phyloP scores from a whole-genome alignment of 2,113 vertebrate genomes.

The Hippocampus zosterae region DNA sequence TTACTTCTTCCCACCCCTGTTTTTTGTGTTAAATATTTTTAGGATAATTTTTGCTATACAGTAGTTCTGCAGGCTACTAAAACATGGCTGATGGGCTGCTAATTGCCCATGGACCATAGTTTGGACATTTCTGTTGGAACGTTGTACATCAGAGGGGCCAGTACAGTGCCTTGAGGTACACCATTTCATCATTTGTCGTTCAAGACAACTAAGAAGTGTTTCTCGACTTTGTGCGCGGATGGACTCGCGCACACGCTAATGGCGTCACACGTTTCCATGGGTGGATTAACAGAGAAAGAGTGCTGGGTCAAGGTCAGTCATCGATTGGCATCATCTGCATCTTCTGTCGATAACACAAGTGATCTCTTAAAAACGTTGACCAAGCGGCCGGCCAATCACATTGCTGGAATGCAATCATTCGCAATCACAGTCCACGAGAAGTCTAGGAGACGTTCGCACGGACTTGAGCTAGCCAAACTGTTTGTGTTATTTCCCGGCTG shows the following conservation, averaged over 20 bases:
- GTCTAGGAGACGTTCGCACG: too few species aligned
- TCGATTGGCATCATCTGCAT: neutral
- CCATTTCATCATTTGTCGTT: neutral
- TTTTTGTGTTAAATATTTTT: too few species aligned
- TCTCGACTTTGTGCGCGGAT: too few species aligned
- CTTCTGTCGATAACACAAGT: too few species aligned
- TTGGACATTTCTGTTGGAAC: neutral
- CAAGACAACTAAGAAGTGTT: neutral
- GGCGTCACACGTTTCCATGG: neutral
- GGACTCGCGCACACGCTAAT: neutral
- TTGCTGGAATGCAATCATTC: too few species aligned
- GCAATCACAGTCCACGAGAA: too few species aligned
- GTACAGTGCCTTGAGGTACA: neutral
- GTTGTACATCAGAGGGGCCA: neutral
- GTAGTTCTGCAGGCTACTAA: too few species aligned
- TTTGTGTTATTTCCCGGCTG: slow-evolving; percentile 5
- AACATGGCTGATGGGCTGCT: too few species aligned
- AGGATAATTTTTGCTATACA: too few species aligned
- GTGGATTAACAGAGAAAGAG: neutral
- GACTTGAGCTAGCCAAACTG: neutral
- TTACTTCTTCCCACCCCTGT: too few species aligned
- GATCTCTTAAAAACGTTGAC: too few species aligned
- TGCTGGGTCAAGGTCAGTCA: neutral
- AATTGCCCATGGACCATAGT: neutral
- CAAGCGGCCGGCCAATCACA: too few species aligned